Conservation (phyloP, 2,113 vertebrate genomes). For the Chaetops frenatus region DNA sequence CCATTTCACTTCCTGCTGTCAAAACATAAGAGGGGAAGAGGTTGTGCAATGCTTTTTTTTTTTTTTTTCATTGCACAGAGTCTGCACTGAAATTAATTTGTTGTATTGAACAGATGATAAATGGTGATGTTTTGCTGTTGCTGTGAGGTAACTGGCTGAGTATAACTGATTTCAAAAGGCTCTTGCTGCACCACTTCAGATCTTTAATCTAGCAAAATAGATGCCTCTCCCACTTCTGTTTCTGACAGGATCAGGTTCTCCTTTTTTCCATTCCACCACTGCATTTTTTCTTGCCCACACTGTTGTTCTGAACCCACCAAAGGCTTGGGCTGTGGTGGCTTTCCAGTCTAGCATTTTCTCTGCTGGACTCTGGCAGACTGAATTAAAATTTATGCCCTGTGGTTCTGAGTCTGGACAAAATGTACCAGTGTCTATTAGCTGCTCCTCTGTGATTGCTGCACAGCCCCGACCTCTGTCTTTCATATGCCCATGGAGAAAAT, state of each 20-base stretch:
- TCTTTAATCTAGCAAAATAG: not conserved
- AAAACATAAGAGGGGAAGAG: not conserved
- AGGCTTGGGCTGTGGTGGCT: not conserved
- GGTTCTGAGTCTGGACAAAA: slow-evolving; percentile 26
- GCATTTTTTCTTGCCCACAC: not conserved
- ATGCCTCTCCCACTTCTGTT: not conserved
- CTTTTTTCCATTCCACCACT: not conserved
- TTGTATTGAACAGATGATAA: not conserved
- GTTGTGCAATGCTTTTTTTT: not conserved
- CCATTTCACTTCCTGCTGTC: slow-evolving; percentile 47
- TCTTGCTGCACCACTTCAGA: not conserved
- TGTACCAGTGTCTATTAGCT: slow-evolving; percentile 14
- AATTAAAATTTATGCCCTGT: slow-evolving; percentile 32
- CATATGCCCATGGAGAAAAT: not conserved
- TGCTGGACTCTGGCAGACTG: not conserved
- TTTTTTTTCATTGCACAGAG: not conserved
- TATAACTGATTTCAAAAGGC: not conserved
- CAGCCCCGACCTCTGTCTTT: not conserved
- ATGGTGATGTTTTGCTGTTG: not conserved
- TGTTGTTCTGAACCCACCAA: not conserved
- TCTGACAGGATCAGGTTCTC: not conserved
- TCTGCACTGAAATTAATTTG: not conserved
- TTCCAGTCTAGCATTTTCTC: not conserved
- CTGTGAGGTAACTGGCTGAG: not conserved
- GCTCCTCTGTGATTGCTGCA: not conserved